phyloP scores from a whole-genome alignment of 2,113 vertebrate genomes.

The Platycercus adscitus region DNA sequence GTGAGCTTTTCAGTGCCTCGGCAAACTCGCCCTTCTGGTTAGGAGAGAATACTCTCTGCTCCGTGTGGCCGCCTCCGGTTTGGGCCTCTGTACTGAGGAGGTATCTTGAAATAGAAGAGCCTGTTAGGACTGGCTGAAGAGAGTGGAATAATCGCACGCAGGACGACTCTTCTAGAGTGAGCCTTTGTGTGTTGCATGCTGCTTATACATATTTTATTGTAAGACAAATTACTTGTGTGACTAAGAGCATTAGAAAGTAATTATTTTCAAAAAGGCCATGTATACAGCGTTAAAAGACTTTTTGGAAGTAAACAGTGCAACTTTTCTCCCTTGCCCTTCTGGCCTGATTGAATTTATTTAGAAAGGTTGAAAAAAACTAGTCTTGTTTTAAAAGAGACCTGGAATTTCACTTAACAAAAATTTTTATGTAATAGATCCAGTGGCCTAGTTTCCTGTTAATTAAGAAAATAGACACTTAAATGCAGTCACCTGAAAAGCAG shows the following conservation, averaged over 20 bases:
- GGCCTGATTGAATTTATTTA: background rate
- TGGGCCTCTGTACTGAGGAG: background rate
- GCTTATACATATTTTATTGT: constrained; percentile 15
- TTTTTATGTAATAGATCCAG: constrained; percentile 41
- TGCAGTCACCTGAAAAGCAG: constrained; percentile 25
- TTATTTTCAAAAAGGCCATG: constrained; percentile 16
- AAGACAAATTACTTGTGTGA: constrained; percentile 23
- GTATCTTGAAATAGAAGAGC: background rate
- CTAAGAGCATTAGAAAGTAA: background rate
- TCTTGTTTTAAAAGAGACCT: constrained; percentile 32
- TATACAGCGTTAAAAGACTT: background rate
- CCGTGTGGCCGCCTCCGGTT: accelerated
- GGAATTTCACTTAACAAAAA: constrained; percentile 36
- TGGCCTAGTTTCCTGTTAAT: constrained; percentile 43
- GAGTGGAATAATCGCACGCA: background rate
- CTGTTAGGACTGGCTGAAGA: background rate
- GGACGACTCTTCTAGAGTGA: background rate
- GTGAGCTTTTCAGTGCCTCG: background rate
- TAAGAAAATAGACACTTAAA: constrained; percentile 41
- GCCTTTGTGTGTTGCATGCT: background rate
- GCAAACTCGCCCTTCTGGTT: background rate
- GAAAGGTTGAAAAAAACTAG: background rate
- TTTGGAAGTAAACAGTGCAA: background rate
- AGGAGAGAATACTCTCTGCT: background rate
- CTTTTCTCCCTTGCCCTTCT: background rate